These are phyloP conservation scores for Phylloscopus trochiloides DNA, from an alignment of 2,113 vertebrate species.

Conservation along the genomic window DNA sequence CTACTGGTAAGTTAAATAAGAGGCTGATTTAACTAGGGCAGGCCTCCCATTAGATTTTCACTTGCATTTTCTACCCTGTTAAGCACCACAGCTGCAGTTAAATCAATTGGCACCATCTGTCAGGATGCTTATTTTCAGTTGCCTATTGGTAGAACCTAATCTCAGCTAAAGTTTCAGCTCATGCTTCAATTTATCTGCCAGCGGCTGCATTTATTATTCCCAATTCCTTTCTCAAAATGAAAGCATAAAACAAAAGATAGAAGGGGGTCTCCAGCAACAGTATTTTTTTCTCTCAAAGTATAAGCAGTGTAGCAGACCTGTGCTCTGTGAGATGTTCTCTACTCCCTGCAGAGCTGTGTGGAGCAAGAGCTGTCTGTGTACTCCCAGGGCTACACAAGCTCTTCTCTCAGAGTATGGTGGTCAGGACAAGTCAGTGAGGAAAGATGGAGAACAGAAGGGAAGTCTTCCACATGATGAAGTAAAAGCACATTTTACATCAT, in stretches of 20 bases:
- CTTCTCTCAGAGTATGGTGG: not conserved
- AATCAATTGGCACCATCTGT: constrained; percentile 48
- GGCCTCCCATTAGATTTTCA: not conserved
- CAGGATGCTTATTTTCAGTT: constrained; percentile 15
- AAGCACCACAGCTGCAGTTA: not conserved
- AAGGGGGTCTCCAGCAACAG: not conserved
- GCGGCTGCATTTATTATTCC: not conserved
- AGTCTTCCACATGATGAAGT: not conserved
- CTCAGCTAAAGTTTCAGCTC: not conserved
- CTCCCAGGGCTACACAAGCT: not conserved
- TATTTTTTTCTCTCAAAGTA: not conserved
- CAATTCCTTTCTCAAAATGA: not conserved
- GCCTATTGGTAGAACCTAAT: not conserved
- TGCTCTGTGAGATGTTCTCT: not conserved
- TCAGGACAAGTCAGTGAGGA: not conserved
- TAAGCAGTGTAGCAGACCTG: not conserved
- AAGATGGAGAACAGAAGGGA: not conserved
- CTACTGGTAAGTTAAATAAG: not conserved
- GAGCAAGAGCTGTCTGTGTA: accelerated
- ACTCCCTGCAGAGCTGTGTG: accelerated
- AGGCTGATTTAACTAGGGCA: constrained; percentile 12
- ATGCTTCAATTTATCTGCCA: not conserved
- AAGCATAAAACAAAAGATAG: not conserved
- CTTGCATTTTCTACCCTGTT: constrained; percentile 31
- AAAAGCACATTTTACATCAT: not conserved